Conservation (phyloP, 2,797 vertebrate genomes). For the Acanthurus tractus region DNA sequence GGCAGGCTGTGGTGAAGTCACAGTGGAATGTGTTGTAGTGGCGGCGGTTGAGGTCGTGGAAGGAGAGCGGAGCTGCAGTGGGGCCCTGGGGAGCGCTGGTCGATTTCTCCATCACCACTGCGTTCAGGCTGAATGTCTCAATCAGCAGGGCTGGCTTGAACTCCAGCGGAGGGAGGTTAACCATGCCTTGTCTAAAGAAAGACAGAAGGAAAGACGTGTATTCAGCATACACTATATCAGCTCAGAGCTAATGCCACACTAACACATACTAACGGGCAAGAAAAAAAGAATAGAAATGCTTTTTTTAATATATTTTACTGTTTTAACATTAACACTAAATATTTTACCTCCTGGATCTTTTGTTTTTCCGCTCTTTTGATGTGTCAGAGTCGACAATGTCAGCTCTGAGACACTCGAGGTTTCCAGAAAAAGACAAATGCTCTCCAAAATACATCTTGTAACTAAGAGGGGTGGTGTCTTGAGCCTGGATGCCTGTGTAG, state of each 20-base stretch:
- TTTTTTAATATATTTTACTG: background rate
- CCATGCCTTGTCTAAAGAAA: slow-evolving; percentile 89
- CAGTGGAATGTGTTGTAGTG: slow-evolving; percentile 98
- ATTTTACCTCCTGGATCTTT: slow-evolving; percentile 91
- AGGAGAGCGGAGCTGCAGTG: slow-evolving; percentile 88
- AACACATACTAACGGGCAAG: background rate
- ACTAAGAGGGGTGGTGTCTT: slow-evolving; percentile 93
- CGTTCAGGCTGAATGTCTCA: slow-evolving; percentile 96
- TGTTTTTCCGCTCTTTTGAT: slow-evolving; percentile 96
- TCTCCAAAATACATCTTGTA: slow-evolving; percentile 99
- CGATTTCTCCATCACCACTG: slow-evolving; percentile 96
- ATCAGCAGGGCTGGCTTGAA: slow-evolving; percentile 97
- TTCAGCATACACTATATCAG: background rate
- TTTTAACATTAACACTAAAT: too few species aligned
- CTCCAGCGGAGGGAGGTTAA: slow-evolving; percentile 93
- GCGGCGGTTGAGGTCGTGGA: slow-evolving; percentile 96
- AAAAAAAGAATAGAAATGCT: background rate
- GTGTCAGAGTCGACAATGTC: slow-evolving; percentile 99
- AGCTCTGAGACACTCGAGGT: slow-evolving; percentile 94
- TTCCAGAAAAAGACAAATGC: slow-evolving; percentile 97
- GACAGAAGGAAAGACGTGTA: background rate
- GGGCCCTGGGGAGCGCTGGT: slow-evolving; percentile 90
- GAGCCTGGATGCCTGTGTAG: slow-evolving; percentile 95
- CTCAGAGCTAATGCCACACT: rapidly evolving
- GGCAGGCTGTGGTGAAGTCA: slow-evolving; percentile 97